These are phyloP conservation scores for Fissipunctia ypsillon DNA, from an alignment of 2,888 invertebrate genomes.

Conservation along the genomic window DNA sequence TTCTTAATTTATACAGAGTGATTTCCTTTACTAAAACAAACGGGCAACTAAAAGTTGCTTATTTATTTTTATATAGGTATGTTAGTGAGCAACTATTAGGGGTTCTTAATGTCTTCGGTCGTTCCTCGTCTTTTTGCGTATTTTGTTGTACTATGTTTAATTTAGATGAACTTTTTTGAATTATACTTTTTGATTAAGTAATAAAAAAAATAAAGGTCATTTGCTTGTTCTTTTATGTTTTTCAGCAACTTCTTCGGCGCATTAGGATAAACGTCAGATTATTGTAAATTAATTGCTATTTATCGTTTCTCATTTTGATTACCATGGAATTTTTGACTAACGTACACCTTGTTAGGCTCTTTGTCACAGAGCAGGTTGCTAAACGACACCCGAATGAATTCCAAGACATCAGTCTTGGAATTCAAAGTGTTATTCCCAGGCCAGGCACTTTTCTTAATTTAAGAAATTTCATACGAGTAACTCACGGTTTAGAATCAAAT, in stretches of 20 bases:
- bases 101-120: not conserved
- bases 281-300: not conserved
- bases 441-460: not conserved
- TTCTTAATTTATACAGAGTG: not conserved
- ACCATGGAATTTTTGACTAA: too few species aligned
- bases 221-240: not conserved
- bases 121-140: not conserved
- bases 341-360: not conserved
- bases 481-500: not conserved
- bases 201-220: constrained; percentile 11
- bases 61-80: not conserved
- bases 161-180: constrained; percentile 16
- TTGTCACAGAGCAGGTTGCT: not conserved
- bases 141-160: not conserved
- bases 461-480: not conserved
- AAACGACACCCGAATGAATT: too few species aligned
- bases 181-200: constrained; percentile 29
- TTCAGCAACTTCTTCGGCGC: not conserved
- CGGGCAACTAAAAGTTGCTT: constrained; percentile 23
- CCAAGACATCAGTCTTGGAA: too few species aligned
- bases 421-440: not conserved
- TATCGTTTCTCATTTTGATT: too few species aligned
- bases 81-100: not conserved
- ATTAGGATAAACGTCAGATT: not conserved
- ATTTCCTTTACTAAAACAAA: not conserved